Conservation (phyloP, 2,888 invertebrate species). For the Parascotia fuliginaria region DNA sequence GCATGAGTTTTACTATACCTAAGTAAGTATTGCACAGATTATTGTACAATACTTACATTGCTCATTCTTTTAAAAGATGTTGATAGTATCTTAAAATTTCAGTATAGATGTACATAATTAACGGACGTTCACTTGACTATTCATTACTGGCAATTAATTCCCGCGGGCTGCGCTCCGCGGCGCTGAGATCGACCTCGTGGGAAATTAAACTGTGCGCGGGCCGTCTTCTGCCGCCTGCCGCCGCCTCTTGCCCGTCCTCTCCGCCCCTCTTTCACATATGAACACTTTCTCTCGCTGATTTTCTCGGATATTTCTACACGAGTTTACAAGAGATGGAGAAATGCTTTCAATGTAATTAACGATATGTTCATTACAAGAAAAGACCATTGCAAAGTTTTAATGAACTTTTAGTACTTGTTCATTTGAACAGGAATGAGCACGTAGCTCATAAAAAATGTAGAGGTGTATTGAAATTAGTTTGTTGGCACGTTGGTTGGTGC, state of each 20-base stretch:
- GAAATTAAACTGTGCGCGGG: slow-evolving; percentile 85
- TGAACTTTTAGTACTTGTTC: background rate
- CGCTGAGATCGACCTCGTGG: slow-evolving; percentile 86
- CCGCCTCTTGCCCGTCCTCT: slow-evolving; percentile 56
- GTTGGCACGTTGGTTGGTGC: slow-evolving; percentile 61
- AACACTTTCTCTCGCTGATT: slow-evolving; percentile 78
- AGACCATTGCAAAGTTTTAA: background rate
- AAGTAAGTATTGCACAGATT: background rate
- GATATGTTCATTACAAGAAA: background rate
- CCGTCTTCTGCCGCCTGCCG: slow-evolving; percentile 79
- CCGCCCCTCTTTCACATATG: slow-evolving; percentile 73
- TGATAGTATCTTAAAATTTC: slow-evolving; percentile 41
- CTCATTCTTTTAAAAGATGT: slow-evolving; percentile 17
- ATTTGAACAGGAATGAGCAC: slow-evolving; percentile 24
- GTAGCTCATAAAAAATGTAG: slow-evolving; percentile 62
- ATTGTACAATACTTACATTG: background rate
- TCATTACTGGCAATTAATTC: slow-evolving; percentile 86
- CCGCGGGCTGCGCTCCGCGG: slow-evolving; percentile 83
- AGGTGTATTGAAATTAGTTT: slow-evolving; percentile 78
- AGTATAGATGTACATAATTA: slow-evolving; percentile 75
- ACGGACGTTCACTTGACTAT: slow-evolving; percentile 84
- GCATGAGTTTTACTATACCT: too few relatives aligned
- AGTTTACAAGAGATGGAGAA: slow-evolving; percentile 30
- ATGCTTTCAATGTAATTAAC: background rate
- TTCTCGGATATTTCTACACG: slow-evolving; percentile 73